Percentiles rank a stretch among this genome's conserved stretches.
These are phyloP conservation scores for Chloroceryle amazona DNA, from an alignment of 2,797 vertebrate genomes.

Conservation along the genomic window DNA sequence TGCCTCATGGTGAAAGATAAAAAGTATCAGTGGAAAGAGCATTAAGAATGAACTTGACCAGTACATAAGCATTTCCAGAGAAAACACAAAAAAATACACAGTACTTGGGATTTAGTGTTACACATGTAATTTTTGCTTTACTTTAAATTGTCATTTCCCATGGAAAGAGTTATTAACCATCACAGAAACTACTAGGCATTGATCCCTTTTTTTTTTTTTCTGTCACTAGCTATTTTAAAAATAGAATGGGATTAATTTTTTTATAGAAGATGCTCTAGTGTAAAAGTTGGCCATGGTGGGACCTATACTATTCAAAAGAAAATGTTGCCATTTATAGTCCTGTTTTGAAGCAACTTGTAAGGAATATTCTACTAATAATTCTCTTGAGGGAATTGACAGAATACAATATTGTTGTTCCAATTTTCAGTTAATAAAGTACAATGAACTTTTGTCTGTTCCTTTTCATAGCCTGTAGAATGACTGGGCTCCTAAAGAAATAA, in stretches of 20 bases:
- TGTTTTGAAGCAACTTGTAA: not conserved
- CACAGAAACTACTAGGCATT: not conserved
- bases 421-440: not conserved
- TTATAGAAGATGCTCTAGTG: not conserved
- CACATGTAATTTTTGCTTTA: not conserved
- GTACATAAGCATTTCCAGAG: not conserved
- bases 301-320: not conserved
- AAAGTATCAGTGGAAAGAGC: not conserved
- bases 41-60: not conserved
- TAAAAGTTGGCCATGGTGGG: not conserved
- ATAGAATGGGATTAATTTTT: not conserved
- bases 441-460: not conserved
- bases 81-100: not conserved
- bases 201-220: not conserved
- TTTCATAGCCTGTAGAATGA: not conserved
- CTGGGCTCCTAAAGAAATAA: not conserved
- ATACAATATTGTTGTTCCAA: not conserved
- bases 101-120: not conserved
- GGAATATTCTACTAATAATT: not conserved
- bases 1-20: not conserved
- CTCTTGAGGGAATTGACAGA: not conserved
- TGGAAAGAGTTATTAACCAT: not conserved
- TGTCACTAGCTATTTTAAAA: not conserved
- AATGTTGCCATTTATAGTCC: fast-evolving
- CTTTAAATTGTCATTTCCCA: not conserved